A percentile compares a stretch with the other conserved stretches of the same genome.
phyloP scores from a whole-genome alignment of 2,113 vertebrate genomes.

The Acanthochromis polyacanthus region DNA sequence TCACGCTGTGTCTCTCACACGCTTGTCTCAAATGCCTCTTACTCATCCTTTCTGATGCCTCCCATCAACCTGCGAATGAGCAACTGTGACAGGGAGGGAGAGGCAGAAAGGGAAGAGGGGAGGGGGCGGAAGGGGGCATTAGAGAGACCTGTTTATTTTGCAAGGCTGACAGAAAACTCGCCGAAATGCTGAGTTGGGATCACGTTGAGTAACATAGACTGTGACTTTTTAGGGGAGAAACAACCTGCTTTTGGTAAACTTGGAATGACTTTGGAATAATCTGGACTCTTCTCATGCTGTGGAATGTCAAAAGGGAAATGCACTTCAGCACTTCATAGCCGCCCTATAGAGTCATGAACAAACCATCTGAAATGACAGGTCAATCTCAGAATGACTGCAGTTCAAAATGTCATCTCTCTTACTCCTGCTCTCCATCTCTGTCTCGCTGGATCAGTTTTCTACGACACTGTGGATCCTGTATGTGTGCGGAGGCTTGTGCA shows the following conservation, averaged over 20 bases:
- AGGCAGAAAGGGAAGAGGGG: constrained; percentile 38
- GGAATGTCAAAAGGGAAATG: constrained; percentile 65
- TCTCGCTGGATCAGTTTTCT: constrained; percentile 49
- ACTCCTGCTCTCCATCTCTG: constrained; percentile 39
- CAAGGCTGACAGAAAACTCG: constrained; percentile 82
- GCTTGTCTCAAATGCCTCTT: constrained; percentile 77
- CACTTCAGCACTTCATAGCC: constrained; percentile 72
- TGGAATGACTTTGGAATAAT: constrained; percentile 79
- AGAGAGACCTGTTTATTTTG: constrained; percentile 78
- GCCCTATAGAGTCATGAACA: constrained; percentile 26
- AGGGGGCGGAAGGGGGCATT: constrained; percentile 56
- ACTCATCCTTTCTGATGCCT: constrained; percentile 79
- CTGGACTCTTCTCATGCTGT: constrained; percentile 57
- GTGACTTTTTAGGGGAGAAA: constrained; percentile 79
- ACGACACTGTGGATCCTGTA: background rate
- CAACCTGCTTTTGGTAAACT: constrained; percentile 80
- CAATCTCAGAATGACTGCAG: constrained; percentile 51
- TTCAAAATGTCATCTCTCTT: constrained; percentile 58
- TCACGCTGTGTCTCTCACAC: constrained; percentile 69
- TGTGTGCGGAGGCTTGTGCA: constrained; percentile 7
- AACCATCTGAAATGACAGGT: constrained; percentile 70
- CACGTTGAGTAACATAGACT: constrained; percentile 70
- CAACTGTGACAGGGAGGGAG: constrained; percentile 76
- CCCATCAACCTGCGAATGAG: constrained; percentile 77
- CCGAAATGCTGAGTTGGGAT: constrained; percentile 71